Evolutionary conservation across 2,113 vertebrate species (phyloP).

Genomic region (Anhinga anhinga): DNA sequence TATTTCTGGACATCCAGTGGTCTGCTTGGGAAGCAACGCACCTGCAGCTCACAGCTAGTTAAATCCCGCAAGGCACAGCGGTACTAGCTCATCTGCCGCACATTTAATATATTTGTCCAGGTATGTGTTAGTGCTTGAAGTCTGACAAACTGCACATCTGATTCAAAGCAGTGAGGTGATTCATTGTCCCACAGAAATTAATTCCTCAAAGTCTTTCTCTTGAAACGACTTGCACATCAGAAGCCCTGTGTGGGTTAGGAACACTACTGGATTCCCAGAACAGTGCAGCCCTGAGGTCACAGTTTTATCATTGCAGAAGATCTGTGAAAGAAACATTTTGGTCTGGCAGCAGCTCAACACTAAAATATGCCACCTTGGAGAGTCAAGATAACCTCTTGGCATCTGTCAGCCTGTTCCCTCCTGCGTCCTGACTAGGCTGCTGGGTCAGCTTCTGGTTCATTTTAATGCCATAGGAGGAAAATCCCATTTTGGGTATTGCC

Average conservation of each 20-base stretch:
- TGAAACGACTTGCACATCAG: neutral
- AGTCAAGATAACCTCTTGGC: neutral
- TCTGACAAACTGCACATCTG: neutral
- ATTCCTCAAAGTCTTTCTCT: neutral
- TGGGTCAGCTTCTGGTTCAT: neutral
- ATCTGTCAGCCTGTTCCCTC: neutral
- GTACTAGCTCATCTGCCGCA: neutral
- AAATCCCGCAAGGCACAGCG: neutral
- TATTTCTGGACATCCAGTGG: neutral
- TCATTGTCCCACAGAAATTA: neutral
- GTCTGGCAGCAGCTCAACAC: neutral
- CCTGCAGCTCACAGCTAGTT: neutral
- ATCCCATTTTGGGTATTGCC: neutral
- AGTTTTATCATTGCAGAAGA: neutral
- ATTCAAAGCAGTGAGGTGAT: neutral
- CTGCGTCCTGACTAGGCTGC: neutral
- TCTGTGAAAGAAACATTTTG: neutral
- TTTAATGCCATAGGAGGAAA: neutral
- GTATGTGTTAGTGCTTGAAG: neutral
- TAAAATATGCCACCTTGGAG: neutral
- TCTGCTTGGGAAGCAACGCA: neutral
- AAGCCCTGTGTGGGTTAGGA: neutral
- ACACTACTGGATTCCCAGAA: neutral
- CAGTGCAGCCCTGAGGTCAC: neutral
- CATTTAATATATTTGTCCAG: fast-evolving